Base-by-base conservation (phyloP, 2,113 vertebrate species). In the Tor tambroides region DNA sequence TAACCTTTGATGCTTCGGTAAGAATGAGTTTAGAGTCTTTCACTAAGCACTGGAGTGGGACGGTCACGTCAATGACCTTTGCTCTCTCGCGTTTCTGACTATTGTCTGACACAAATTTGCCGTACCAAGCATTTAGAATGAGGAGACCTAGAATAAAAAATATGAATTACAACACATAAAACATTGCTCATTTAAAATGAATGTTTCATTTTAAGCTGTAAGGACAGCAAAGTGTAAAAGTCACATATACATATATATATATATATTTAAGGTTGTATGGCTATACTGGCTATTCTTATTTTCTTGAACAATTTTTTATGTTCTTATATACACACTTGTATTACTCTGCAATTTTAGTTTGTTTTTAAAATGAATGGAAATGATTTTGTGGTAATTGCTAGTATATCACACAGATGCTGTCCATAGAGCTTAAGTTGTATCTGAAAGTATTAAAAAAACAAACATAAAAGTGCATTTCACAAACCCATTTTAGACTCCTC, bases 1-100 rank as follows among this genome's bases (percentile, higher is more conserved):
- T 1, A 90, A 98, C 98, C 97, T 99, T 99, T 72, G 97, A 98
- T 4, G 97, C 95, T 91, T 99, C 98, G 0, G 98, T 98, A 69
- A 99, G 97, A 92, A 98, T 96, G 91, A 99, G 97, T 88, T 99
- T 99, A 0, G 98, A 99, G 91, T 99, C 97, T 89, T 97, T 99
- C 86, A 99, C 96, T 92, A 99, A 93, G 91, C 98, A 99, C 93
- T 99, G 98, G 91, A 99, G 94, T 15, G 98, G 98, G 79, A 99
- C 96, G 0, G 98, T 98, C 92, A 99, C 98, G 0, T 99, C 98
- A 0, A 98, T 97, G 82, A 99, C 97, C 87, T 97, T 97, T 75
- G 96, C 96, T 90, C 94, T 97, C 91, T 98, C 97, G 0, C 95
- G 96, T 91, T 92, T 97, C 92, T 91, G 95, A 92, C 96, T 97